Conservation (phyloP, 2,113 vertebrate genomes). For the Leptodactylus fuscus region DNA sequence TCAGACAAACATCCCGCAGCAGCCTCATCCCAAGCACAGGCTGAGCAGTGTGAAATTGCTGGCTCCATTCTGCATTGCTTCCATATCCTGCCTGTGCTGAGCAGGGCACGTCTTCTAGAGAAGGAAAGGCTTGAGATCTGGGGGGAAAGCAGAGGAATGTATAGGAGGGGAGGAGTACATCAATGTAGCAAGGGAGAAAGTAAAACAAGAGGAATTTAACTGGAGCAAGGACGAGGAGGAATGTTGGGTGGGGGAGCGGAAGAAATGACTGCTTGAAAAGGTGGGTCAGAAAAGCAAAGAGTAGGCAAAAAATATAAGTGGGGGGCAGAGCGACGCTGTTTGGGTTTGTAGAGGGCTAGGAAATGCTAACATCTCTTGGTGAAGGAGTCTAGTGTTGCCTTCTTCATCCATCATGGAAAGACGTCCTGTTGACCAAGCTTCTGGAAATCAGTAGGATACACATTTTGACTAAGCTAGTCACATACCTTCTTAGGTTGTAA, state of each 20-base stretch:
- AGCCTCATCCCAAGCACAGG: constrained; percentile 78
- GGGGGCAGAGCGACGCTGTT: not conserved
- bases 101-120: constrained; percentile 12
- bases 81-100: constrained; percentile 69
- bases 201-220: constrained; percentile 42
- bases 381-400: not conserved
- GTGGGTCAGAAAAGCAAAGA: constrained; percentile 21
- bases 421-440: not conserved
- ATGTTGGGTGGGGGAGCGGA: constrained; percentile 32
- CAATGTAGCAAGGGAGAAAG: constrained; percentile 33
- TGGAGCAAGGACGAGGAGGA: constrained; percentile 29
- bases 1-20: constrained; percentile 91
- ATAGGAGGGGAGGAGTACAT: constrained; percentile 44
- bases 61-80: constrained; percentile 71
- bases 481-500: not conserved
- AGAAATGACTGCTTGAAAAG: constrained; percentile 3
- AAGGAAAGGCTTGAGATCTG: constrained; percentile 23
- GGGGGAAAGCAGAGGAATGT: constrained; percentile 35
- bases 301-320: not conserved
- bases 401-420: not conserved
- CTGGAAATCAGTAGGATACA: too few relatives aligned
- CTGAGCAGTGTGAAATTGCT: constrained; percentile 78
- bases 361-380: not conserved
- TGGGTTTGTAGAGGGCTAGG: not conserved
- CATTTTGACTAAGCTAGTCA: not conserved